Evolutionary conservation across 1,140 invertebrate species (phyloP), one percentile per base, ranked within the genome.

Genomic region (Diabrotica virgifera): DNA sequence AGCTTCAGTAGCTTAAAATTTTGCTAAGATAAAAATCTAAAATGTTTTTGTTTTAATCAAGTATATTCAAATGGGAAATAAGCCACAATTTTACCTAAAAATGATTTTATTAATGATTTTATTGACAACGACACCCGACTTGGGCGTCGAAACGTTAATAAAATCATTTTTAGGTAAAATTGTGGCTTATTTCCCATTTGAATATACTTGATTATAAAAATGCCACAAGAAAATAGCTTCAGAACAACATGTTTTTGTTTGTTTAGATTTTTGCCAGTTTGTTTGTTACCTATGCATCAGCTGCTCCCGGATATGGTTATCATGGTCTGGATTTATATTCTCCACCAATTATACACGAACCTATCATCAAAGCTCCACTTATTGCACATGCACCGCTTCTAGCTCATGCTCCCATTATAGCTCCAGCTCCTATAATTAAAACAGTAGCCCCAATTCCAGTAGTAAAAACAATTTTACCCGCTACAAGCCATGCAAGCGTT

Each of bases 401-500:
- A 12, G 36, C 24, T 12, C 9, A 59, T 11, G 57, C 57, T 24
- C 63, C 63, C 11, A 8, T 64, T 5, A 38, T 68, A 36, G 63
- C 63, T 10, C 63, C 57, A 52, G 51, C 59, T 50, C 62, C 68
- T 37, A 38, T 59, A 14, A 40, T 59, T 9, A 59, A 59, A 59
- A 9, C 57, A 13, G 13, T 54, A 9, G 52, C 52, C 9, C 56
- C 56, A 6, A 24, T 24, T 24, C 63, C 62, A 12, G 51, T 64
- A 59, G 35, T 59, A 10, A 64, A 64, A 59, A 59, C 63, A 13
- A 37, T 64, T 13, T 60, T 61, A 36, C 68, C 68, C 12, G 66
- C 66, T 11, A 70, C 59, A 0, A 70, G 68, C 56, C 68, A 67
- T 40, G 62, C 68, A 7, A 64, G 60, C 5, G 40, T 70, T 13